Evolutionary conservation across 2,113 vertebrate genomes (phyloP), one percentile per base, ranked within the genome.

Genomic region (Tauraco erythrolophus): DNA sequence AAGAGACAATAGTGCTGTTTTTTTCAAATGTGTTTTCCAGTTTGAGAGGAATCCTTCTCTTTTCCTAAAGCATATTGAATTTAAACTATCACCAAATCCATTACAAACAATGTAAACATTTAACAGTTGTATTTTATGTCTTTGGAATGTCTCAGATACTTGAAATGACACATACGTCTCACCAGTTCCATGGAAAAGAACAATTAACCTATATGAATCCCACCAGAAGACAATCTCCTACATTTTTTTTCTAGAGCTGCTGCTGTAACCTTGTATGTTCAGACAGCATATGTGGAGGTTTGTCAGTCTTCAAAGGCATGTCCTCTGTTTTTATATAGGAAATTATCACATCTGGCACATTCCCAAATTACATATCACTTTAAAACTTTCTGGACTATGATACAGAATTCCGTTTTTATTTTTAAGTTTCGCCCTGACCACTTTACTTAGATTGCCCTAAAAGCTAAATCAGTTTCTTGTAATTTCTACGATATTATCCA

Each of bases 1-100:
- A 50, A 64, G 56, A 54, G 2, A 33, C 2, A 62, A 28, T 19
- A 43, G 33, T 18, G 1, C 0, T 24, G 19, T 5, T 4, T 51
- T 88, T 69, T 84, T 39, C 11, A 45, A 19, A 41, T 25, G 4
- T 7, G 15, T 54, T 88, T 94, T 84, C 25, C n/a, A 56, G 5
- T 78, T 89, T 75, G 25, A 57, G 78, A 93, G 56, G 19, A 71
- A 84, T 28, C 19, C 12, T 58, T 66, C 7, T 15, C 17, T 71
- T 71, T 71, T 94, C 35, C 10, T 54, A 43, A 54, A 45, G 22
- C 8, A 53, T 72, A 48, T 5, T 65, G 24, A 82, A 82, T 17
- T 57, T 27, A n/a, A 76, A 11, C 13, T 53, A n/a, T 12, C 25
- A 64, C 2, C 31, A 78, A 93, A 68, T 19, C 53, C 3, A 78